Percentiles rank a stretch among this genome's conserved stretches.
Conservation (phyloP, 2,113 vertebrate species). For the Alaudala cheleensis region DNA sequence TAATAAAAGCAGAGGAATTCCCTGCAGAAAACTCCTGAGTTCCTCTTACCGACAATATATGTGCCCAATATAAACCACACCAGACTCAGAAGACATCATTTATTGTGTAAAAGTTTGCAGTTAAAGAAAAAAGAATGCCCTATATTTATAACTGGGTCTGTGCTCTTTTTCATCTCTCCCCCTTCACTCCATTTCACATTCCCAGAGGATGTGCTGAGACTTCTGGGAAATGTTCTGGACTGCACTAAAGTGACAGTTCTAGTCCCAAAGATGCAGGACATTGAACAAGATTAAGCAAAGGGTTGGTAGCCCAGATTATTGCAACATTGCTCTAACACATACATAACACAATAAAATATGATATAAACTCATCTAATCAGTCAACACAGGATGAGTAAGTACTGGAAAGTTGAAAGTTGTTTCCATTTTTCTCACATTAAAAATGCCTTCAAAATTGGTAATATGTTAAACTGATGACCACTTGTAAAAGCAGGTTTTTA, state of each 20-base stretch:
- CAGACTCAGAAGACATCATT: not conserved
- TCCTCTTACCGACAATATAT: not conserved
- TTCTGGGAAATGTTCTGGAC: not conserved
- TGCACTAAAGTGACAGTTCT: not conserved
- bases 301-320: not conserved
- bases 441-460: not conserved
- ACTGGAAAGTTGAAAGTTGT: not conserved
- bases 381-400: not conserved
- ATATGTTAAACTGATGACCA: not conserved
- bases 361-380: not conserved
- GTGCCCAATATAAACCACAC: not conserved
- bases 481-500: not conserved
- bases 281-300: not conserved
- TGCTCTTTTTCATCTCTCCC: not conserved
- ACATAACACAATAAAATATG: not conserved
- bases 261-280: not conserved
- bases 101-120: not conserved
- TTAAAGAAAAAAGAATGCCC: not conserved
- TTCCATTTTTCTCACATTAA: not conserved
- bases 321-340: not conserved
- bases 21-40: not conserved
- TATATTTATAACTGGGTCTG: not conserved
- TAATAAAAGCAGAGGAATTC: conserved; percentile 15
- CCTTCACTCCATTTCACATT: not conserved
- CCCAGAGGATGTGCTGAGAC: not conserved